Conservation (phyloP, 2,797 vertebrate genomes). For the Sparus aurata region DNA sequence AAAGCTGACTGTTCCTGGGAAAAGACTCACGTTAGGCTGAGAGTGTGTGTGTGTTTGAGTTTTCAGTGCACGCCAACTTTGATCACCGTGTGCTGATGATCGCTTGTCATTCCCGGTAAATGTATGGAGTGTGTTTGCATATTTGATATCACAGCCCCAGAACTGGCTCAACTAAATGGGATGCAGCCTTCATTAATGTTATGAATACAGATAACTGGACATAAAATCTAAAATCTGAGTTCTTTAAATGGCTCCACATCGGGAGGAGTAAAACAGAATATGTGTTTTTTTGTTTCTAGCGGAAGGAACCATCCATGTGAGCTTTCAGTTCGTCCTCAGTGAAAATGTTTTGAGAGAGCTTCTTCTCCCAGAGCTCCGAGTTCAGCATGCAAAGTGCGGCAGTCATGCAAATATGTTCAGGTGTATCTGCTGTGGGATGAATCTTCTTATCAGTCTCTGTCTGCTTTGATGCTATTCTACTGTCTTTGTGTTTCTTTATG, state of each 20-base stretch:
- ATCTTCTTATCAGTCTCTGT: conserved; percentile 12
- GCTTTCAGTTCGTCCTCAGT: background rate
- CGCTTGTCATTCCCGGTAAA: conserved; percentile 9
- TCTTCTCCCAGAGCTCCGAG: background rate
- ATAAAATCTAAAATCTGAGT: background rate
- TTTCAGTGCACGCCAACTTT: background rate
- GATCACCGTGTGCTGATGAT: background rate
- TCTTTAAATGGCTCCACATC: background rate
- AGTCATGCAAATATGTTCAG: conserved; percentile 73
- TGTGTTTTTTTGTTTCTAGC: background rate
- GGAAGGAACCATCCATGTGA: conserved; percentile 20
- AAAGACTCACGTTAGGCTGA: conserved; percentile 10
- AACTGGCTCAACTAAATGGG: too few species aligned
- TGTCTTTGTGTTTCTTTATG: background rate
- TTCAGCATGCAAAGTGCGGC: conserved; percentile 72
- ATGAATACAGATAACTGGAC: background rate
- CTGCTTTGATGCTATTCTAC: conserved; percentile 17
- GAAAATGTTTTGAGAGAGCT: conserved; percentile 8
- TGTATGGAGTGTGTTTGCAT: conserved; percentile 41
- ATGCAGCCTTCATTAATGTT: too few species aligned
- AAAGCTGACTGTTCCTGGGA: conserved; percentile 40
- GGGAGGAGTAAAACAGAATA: background rate
- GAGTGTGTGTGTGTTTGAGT: conserved; percentile 25
- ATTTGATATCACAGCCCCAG: conserved; percentile 7
- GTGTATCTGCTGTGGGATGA: conserved; percentile 4